Conservation (phyloP, 2,113 vertebrate species). For the Alces alces region DNA sequence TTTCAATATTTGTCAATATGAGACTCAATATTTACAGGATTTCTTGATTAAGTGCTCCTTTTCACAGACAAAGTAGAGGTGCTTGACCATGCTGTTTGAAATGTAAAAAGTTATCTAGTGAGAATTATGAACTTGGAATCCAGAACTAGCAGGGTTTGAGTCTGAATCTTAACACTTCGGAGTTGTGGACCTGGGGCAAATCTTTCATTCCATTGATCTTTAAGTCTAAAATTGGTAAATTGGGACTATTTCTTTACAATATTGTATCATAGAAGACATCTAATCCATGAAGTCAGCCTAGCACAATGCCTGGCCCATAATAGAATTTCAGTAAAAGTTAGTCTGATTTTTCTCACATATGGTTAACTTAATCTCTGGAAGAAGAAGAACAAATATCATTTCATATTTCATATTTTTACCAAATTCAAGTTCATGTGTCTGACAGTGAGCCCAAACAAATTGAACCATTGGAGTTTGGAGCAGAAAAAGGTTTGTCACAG, state of each 20-base stretch:
- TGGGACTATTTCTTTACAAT: background rate
- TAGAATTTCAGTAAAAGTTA: background rate
- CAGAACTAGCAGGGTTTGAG: background rate
- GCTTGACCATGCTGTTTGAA: background rate
- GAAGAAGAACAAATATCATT: background rate
- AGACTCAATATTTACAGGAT: background rate
- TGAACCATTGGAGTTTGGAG: background rate
- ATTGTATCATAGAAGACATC: background rate
- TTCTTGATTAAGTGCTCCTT: background rate
- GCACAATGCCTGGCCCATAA: background rate
- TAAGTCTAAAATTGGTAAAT: background rate
- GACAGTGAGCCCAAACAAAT: background rate
- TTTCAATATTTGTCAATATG: background rate
- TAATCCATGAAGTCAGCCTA: background rate
- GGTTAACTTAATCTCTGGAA: background rate
- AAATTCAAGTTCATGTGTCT: background rate
- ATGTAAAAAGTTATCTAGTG: background rate
- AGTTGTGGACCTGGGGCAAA: background rate
- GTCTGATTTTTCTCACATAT: background rate
- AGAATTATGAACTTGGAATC: background rate
- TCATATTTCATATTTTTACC: background rate
- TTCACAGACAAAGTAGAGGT: background rate
- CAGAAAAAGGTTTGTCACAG: background rate
- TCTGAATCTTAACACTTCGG: background rate
- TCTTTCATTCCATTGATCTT: background rate